phyloP scores from a whole-genome alignment of 2,797 vertebrate species.

The Molossus alvarezi region DNA sequence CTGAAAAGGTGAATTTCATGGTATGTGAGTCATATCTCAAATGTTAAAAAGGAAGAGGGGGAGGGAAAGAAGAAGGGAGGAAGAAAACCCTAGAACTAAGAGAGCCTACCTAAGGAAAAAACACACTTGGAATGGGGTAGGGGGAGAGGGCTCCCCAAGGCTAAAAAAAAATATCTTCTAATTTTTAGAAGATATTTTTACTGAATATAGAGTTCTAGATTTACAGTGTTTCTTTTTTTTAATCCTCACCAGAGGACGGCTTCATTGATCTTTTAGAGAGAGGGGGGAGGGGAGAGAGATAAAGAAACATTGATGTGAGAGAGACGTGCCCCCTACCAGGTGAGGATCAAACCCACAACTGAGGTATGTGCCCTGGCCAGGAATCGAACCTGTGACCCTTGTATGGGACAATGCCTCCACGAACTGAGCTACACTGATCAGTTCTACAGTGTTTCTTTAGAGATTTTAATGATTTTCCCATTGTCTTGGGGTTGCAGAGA shows the following conservation, averaged over 20 bases:
- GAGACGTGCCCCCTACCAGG: no score
- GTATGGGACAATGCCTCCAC: no score
- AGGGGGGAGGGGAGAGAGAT: no score
- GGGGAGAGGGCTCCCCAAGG: background rate
- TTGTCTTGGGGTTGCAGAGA: conserved; percentile 9
- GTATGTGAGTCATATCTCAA: background rate
- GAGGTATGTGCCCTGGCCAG: no score
- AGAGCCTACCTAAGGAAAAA: background rate
- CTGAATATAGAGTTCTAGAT: background rate
- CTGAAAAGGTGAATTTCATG: background rate
- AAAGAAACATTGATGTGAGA: no score
- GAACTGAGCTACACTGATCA: no score
- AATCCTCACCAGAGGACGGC: no score
- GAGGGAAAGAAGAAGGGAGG: background rate
- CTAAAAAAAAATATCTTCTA: background rate
- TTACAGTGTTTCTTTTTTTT: background rate
- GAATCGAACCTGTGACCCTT: no score
- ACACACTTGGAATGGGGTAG: background rate
- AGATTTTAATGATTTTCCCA: background rate
- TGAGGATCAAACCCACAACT: no score
- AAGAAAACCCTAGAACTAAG: background rate
- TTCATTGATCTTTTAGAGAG: no score
- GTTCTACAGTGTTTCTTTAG: background rate
- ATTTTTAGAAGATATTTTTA: conserved; percentile 10
- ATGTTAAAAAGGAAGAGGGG: background rate